Conservation (phyloP, 1,140 invertebrate species). For the Portunus trituberculatus region DNA sequence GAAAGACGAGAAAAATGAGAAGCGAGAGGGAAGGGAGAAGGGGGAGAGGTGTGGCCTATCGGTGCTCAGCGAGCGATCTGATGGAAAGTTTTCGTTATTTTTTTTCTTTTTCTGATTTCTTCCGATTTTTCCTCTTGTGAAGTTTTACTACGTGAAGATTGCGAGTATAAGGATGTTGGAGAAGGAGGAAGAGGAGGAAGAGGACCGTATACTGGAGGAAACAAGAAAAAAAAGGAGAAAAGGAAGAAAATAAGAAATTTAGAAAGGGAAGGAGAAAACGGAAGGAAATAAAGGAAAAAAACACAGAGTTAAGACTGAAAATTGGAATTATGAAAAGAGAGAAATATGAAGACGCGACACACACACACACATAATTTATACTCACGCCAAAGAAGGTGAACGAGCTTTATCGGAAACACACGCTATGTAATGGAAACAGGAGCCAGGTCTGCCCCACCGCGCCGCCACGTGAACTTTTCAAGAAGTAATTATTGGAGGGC, state of each 20-base stretch:
- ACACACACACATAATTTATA: background rate
- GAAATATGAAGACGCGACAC: background rate
- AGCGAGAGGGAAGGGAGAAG: too few species aligned
- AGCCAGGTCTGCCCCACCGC: background rate
- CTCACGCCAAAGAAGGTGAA: background rate
- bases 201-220: background rate
- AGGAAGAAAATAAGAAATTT: background rate
- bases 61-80: too few species aligned
- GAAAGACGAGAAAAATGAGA: too few species aligned
- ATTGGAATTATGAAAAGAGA: background rate
- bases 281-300: background rate
- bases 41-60: too few species aligned
- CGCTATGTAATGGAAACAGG: background rate
- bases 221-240: background rate
- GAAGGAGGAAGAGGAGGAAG: background rate
- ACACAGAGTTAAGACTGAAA: background rate
- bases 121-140: too few species aligned
- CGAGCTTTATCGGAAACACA: background rate
- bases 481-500: slow-evolving; percentile 39
- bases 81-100: too few species aligned
- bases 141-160: background rate
- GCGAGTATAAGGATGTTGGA: background rate
- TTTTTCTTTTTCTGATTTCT: too few species aligned
- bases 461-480: slow-evolving; percentile 31
- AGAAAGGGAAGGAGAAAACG: background rate